Base-by-base conservation (phyloP, 1,140 invertebrate genomes). In the Oryzaephilus surinamensis region DNA sequence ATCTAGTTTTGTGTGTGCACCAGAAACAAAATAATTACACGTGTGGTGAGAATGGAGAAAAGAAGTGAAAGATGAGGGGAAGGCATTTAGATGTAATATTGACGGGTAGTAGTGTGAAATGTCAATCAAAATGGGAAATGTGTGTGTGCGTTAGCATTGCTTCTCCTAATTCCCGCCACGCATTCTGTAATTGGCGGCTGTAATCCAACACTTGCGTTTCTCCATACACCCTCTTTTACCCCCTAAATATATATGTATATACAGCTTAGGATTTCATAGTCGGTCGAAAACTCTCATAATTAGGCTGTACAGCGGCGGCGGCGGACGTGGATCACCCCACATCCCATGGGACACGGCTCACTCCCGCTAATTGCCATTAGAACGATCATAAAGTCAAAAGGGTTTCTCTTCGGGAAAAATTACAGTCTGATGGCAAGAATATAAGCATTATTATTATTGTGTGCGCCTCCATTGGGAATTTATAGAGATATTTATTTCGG, bases 171-270 rank as follows among this genome's bases (percentile, higher is more conserved):
- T 38, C 36, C 36, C 36, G 36, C 29, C 36, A 38, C 36, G 36
- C 36, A 38, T 28, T 28, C 36, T 13, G 36, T 29, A 38, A 38
- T 38, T 38, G 36, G 36, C 36, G 36, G 30, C 36, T 38, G 36
- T 38, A 38, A 38, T 38, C 36, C 36, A 38, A 38, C 36, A 38
- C 36, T 38, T 38, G 30, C 36, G 36, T n/a, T n/a, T n/a, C n/a
- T n/a, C n/a, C n/a, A n/a, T n/a, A n/a, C n/a, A n/a, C n/a, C n/a
- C n/a, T n/a, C n/a, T n/a, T n/a, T n/a, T n/a, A n/a, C n/a, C n/a
- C n/a, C n/a, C n/a, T n/a, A n/a, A n/a, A n/a, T n/a, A n/a, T n/a
- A n/a, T n/a, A n/a, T n/a, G n/a, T n/a, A 38, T 28, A 38, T 30
- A 27, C 28, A 38, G 36, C 36, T 38, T 38, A 38, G 36, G 36